phyloP scores from a whole-genome alignment of 2,797 vertebrate species.

The Scolopax rusticola region DNA sequence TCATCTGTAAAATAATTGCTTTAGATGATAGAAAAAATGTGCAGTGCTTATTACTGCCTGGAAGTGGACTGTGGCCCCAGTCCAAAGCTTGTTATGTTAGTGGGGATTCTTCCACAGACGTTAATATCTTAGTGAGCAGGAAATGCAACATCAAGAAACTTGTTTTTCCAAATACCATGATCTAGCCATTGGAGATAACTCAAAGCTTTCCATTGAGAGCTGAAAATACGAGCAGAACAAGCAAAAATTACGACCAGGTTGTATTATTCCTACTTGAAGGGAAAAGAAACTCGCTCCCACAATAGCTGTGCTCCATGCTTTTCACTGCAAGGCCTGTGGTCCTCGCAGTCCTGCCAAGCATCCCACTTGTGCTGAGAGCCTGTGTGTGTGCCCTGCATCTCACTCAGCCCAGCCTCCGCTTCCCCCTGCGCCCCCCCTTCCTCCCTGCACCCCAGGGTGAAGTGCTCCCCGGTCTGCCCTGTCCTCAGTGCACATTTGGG shows the following conservation, averaged over 20 bases:
- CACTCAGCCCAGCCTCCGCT: not conserved
- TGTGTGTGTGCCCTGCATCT: not conserved
- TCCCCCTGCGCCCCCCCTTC: not conserved
- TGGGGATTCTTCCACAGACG: not conserved
- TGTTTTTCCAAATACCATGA: not conserved
- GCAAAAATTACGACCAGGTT: not conserved
- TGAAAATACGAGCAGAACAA: not conserved
- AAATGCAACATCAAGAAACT: slow-evolving; percentile 10
- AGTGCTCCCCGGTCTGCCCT: fast-evolving
- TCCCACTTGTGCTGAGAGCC: not conserved
- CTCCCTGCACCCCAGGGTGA: not conserved
- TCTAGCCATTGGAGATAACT: not conserved
- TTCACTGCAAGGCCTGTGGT: not conserved
- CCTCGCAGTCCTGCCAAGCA: not conserved
- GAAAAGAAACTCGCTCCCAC: not conserved
- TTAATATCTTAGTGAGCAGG: not conserved
- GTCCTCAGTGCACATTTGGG: not conserved
- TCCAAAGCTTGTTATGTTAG: slow-evolving; percentile 11
- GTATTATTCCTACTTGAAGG: not conserved
- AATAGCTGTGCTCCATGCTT: not conserved
- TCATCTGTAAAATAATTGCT: slow-evolving; percentile 18
- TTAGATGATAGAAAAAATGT: slow-evolving; percentile 16
- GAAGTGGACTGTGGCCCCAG: not conserved
- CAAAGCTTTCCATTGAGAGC: not conserved
- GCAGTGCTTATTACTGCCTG: not conserved